Evolutionary conservation across 2,888 invertebrate genomes (phyloP).

Genomic region (Bimastos eiseni): DNA sequence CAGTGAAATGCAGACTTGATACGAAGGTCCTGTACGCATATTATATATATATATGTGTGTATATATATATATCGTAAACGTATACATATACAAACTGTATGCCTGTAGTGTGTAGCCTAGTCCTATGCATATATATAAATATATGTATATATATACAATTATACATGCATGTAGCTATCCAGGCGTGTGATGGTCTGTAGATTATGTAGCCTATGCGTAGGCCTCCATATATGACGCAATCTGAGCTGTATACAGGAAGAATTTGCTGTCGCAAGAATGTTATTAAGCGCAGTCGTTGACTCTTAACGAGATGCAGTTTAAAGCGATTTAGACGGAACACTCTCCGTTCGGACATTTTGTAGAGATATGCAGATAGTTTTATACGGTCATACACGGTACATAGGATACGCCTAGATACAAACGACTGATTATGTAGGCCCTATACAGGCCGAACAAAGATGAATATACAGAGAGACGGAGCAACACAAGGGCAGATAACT

Average conservation of each 20-base stretch:
- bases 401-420: too few species aligned
- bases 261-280: background rate
- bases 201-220: background rate
- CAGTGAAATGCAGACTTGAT: background rate
- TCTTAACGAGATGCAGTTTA: background rate
- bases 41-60: background rate
- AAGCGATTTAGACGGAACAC: slow-evolving; percentile 13
- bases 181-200: background rate
- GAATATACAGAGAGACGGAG: too few species aligned
- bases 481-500: too few species aligned
- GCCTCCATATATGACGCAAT: background rate
- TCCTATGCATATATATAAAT: too few species aligned
- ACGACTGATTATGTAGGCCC: too few species aligned
- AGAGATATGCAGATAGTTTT: background rate
- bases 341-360: background rate
- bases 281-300: background rate
- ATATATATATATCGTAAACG: background rate
- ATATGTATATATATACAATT: too few species aligned
- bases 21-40: too few species aligned
- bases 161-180: too few species aligned
- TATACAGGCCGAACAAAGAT: too few species aligned
- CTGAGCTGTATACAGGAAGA: background rate
- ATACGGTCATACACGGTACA: too few species aligned
- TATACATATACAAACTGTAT: background rate
- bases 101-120: background rate